These are phyloP conservation scores for Choristoneura fumiferana DNA, from an alignment of 1,140 invertebrate species.

Conservation along the genomic window DNA sequence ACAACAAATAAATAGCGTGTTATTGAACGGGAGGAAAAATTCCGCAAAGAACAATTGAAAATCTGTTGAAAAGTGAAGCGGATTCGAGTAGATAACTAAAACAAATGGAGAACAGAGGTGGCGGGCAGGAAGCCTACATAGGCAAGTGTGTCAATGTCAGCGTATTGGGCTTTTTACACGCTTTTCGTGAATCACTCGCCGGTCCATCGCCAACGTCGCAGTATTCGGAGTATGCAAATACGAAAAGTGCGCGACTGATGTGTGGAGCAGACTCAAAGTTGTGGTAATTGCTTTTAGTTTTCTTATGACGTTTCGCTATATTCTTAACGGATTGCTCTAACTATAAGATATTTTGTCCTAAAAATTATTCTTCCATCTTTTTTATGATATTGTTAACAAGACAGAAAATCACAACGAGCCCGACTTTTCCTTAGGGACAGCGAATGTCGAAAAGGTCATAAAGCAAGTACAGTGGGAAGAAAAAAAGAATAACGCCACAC, in stretches of 20 bases:
- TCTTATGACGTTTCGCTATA: too few species aligned
- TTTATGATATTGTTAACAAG: conserved; percentile 1
- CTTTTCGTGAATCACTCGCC: conserved; percentile 40
- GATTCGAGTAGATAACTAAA: conserved; percentile 38
- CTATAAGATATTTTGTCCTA: too few species aligned
- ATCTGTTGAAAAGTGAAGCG: conserved; percentile 33
- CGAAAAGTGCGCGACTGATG: neutral
- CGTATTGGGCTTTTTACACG: conserved; percentile 47
- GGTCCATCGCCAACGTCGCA: conserved; percentile 22
- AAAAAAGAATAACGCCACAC: neutral
- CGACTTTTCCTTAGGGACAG: neutral
- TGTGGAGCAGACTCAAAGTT: too few species aligned
- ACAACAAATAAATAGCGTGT: conserved; percentile 25
- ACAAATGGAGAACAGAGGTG: conserved; percentile 33
- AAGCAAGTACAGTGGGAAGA: neutral
- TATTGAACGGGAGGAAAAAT: conserved; percentile 27
- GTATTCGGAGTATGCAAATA: neutral
- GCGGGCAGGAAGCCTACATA: conserved; percentile 47
- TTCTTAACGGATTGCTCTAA: too few species aligned
- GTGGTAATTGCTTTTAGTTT: too few species aligned
- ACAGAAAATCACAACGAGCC: conserved; percentile 3
- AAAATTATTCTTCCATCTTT: too few species aligned
- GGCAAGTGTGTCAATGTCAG: conserved; percentile 67
- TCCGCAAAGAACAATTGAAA: conserved; percentile 35
- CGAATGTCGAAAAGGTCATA: conserved; percentile 10